Evolutionary conservation across 2,113 vertebrate species (phyloP).

Genomic region (Progne subis): DNA sequence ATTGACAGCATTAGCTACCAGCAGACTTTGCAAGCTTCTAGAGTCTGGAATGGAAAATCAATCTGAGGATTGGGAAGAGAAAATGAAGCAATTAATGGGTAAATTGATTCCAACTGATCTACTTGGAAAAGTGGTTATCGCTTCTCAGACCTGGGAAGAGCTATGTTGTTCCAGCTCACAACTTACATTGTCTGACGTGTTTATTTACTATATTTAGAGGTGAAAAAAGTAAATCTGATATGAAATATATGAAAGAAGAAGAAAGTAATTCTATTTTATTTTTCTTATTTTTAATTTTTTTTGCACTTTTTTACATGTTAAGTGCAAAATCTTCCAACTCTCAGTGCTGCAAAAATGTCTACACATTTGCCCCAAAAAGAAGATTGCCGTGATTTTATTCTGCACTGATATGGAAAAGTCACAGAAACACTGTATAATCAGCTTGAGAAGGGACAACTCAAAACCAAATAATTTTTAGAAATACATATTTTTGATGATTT

Average conservation of each 20-base stretch:
- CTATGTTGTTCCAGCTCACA: background rate
- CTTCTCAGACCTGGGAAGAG: background rate
- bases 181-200: background rate
- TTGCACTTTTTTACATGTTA: background rate
- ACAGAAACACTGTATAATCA: background rate
- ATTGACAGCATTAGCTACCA: background rate
- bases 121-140: background rate
- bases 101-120: slow-evolving; percentile 45
- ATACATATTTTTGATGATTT: background rate
- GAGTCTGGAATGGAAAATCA: slow-evolving; percentile 34
- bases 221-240: background rate
- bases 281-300: background rate
- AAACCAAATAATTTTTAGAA: background rate
- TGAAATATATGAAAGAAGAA: background rate
- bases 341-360: background rate
- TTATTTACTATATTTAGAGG: background rate
- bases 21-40: background rate
- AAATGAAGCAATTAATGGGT: slow-evolving; percentile 42
- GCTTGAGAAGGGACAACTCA: background rate
- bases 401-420: background rate
- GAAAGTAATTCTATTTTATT: background rate
- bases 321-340: background rate
- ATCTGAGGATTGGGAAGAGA: background rate
- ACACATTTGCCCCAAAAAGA: background rate
- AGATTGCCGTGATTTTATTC: background rate